Evolutionary conservation across 2,888 invertebrate species (phyloP), one percentile per base, ranked within the genome.

Genomic region (Idaea biselata): DNA sequence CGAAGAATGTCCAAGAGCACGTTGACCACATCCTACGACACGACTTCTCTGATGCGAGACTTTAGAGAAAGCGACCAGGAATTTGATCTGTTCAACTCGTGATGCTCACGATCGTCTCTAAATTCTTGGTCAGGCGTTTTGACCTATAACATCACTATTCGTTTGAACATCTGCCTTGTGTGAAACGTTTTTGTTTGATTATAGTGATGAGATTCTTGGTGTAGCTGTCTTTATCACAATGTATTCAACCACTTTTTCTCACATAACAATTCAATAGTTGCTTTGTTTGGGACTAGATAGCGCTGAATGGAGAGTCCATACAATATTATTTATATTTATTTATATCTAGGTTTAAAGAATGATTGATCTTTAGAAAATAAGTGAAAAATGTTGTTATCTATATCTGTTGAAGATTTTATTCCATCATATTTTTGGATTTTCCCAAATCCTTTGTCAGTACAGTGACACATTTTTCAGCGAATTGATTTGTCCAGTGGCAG

Each of bases 21-120:
- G 63, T 62, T 64, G 58, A 57, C 64, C 63, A 65, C 66, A 69
- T 63, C 64, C 68, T 68, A 25, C 66, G 67, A 59, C 63, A 66
- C 62, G 33, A 64, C 67, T 68, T 64, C 68, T 68, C 65, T 61
- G 65, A 65, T 69, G 63, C 61, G 76, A 78, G 77, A 78, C 70
- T 77, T 78, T 83, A 86, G 91, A 89, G 91, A 92, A 91, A 91
- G 91, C 90, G 90, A 81, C 86, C 79, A 90, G 90, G 91, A 91
- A 91, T 91, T 91, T 85, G 88, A 85, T 81, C 86, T 79, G 75
- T 80, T 44, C 8, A 44, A 14, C 44, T 44, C 44, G 44, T 11
- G 44, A 44, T 44, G 11, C 14, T 44, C 8, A 1, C 44, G 44
- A 44, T 44, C 44, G 44, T 44, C 14, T 44, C 8, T 11, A 11